Conservation (phyloP, 2,113 vertebrate genomes). For the Hippocampus abdominalis region DNA sequence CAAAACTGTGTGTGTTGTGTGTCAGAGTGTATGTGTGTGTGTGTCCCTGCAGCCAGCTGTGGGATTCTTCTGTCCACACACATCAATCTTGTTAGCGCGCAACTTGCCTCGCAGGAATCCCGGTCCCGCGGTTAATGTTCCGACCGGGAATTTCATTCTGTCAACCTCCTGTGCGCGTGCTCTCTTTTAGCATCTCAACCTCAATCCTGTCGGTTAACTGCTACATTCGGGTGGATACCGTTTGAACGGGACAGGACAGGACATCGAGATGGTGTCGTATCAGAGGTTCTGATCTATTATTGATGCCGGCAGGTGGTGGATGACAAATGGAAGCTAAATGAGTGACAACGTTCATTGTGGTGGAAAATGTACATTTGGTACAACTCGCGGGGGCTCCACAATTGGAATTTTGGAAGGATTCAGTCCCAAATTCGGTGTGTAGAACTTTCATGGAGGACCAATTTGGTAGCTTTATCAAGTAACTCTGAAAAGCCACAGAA, state of each 20-base stretch:
- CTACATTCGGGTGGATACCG: background rate
- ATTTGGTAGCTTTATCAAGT: background rate
- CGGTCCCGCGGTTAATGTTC: conserved; percentile 22
- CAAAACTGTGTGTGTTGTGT: conserved; percentile 15
- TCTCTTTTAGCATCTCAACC: background rate
- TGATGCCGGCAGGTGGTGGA: background rate
- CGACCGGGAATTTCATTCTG: conserved; percentile 21
- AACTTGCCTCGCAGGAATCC: conserved; percentile 52
- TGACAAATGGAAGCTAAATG: background rate
- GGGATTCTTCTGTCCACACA: conserved; percentile 57
- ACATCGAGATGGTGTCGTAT: background rate
- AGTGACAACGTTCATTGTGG: too few species aligned
- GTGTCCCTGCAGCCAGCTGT: conserved; percentile 29
- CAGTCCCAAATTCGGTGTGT: background rate
- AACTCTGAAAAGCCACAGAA: background rate
- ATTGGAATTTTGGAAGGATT: background rate
- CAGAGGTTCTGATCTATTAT: background rate
- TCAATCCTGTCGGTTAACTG: background rate
- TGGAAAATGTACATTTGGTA: background rate
- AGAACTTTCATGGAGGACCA: rapidly evolving
- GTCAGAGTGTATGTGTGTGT: conserved; percentile 4
- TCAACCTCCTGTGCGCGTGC: conserved; percentile 5
- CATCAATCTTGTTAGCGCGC: conserved; percentile 56
- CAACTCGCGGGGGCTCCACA: background rate
- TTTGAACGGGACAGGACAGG: background rate